Evolutionary conservation across 2,113 vertebrate genomes (phyloP), one percentile per base, ranked within the genome.

Genomic region (Desmodus rotundus): DNA sequence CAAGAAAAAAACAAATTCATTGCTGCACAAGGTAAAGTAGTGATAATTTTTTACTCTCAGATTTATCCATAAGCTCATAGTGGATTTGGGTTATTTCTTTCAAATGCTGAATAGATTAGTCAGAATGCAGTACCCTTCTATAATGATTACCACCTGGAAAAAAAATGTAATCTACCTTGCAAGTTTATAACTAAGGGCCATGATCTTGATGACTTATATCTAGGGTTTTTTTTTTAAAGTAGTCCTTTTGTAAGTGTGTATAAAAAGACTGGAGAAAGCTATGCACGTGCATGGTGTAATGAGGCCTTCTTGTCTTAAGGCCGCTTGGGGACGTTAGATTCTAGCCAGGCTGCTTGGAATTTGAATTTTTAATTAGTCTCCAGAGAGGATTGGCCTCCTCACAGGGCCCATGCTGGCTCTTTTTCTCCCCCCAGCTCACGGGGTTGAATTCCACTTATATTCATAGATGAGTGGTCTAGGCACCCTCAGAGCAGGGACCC

Each of bases 1-100:
- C 99, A 99, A 98, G 99, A 99, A 97, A 99, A 99, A 98, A 99
- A 99, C 97, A 99, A 99, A 97, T 99, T 99, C 96, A 99, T 99
- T 97, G 99, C 99, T 92, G 99, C 99, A 96, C 99, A 99, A 99
- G 99, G 99, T 99, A 98, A 98, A 67, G 86, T 90, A 3, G 17
- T 87, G 61, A 52, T 63, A 52, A 12, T 58, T 77, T 94, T 93
- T 88, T 94, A 68, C 54, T 85, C n/a, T 88, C 52, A 41, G 33
- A 12, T 63, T 97, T 87, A 95, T 58, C 80, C 28, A 38, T 72
- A 45, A 80, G 28, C 41, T 7, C 54, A n/a, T 89, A 82, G 26
- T 80, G 77, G 19, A 14, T n/a, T 93, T 91, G 20, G 17, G 3
- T 17, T 81, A 92, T 77, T 93, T 43, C 50, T 56, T 74, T n/a